A percentile compares a stretch with the other conserved stretches of the same genome.
Conservation (phyloP, 2,797 vertebrate species). For the Ceryle rudis region DNA sequence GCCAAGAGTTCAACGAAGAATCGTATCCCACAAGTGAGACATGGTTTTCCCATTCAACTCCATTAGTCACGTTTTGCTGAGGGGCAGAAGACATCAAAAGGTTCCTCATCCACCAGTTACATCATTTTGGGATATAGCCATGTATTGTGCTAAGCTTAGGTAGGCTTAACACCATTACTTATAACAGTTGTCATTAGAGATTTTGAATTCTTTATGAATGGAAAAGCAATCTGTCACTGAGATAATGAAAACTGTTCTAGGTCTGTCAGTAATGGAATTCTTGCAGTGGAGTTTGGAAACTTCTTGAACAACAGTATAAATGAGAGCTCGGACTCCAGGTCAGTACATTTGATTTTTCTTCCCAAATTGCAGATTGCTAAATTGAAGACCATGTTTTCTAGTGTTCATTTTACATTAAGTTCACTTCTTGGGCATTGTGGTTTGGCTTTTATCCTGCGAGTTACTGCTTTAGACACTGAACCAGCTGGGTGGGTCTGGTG, state of each 20-base stretch:
- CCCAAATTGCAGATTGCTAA: neutral
- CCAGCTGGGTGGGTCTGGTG: neutral
- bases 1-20: neutral
- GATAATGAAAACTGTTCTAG: slow-evolving; percentile 69
- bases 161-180: neutral
- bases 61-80: neutral
- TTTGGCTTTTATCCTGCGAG: neutral
- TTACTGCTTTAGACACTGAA: neutral
- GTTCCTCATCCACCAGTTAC: neutral
- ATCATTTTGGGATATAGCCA: neutral
- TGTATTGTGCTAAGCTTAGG: neutral
- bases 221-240: neutral
- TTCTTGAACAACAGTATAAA: slow-evolving; percentile 82
- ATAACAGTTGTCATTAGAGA: neutral
- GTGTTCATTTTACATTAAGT: neutral
- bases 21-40: neutral
- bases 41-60: neutral
- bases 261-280: slow-evolving; percentile 82
- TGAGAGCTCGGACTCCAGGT: slow-evolving; percentile 83
- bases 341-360: slow-evolving; percentile 58
- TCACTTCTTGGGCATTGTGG: neutral
- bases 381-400: neutral
- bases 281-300: slow-evolving; percentile 87
- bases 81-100: neutral
- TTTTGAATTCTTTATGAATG: neutral